These are phyloP conservation scores for Lysandra coridon DNA, from an alignment of 2,888 invertebrate genomes.

Conservation along the genomic window DNA sequence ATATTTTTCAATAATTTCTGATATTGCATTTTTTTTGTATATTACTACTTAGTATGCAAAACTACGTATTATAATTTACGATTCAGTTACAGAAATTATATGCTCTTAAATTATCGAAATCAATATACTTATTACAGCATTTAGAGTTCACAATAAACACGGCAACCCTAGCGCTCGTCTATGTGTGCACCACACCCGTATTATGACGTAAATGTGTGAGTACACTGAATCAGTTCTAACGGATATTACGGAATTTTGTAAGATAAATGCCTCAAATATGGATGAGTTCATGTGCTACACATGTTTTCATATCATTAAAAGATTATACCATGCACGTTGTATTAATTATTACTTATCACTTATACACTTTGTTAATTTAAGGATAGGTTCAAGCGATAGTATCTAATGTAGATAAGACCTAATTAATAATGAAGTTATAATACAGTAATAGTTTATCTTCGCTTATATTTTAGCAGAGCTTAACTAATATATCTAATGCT, in stretches of 20 bases:
- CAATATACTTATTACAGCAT: not conserved
- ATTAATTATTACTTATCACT: not conserved
- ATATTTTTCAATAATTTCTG: no score
- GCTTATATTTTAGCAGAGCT: no score
- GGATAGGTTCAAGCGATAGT: not conserved
- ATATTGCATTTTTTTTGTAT: no score
- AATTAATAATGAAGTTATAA: not conserved
- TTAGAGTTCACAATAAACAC: not conserved
- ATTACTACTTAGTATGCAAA: no score
- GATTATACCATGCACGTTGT: not conserved
- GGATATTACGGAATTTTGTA: constrained; percentile 76
- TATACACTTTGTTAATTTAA: not conserved
- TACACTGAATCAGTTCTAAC: constrained; percentile 72
- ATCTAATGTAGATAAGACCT: not conserved
- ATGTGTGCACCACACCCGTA: constrained; percentile 42
- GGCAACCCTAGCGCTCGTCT: constrained; percentile 38
- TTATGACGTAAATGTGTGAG: constrained; percentile 48
- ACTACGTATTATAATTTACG: no score
- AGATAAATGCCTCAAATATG: constrained; percentile 65
- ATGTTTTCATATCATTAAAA: constrained; percentile 16
- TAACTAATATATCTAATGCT: not conserved
- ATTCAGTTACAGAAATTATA: no score
- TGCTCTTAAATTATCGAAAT: not conserved
- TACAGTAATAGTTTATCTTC: no score
- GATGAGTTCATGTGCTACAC: constrained; percentile 43